Evolutionary conservation across 37 sponge, comb jelly and placozoan species (phyloP), one percentile per base, ranked within the genome.

Genomic region (Ianthella basta): DNA sequence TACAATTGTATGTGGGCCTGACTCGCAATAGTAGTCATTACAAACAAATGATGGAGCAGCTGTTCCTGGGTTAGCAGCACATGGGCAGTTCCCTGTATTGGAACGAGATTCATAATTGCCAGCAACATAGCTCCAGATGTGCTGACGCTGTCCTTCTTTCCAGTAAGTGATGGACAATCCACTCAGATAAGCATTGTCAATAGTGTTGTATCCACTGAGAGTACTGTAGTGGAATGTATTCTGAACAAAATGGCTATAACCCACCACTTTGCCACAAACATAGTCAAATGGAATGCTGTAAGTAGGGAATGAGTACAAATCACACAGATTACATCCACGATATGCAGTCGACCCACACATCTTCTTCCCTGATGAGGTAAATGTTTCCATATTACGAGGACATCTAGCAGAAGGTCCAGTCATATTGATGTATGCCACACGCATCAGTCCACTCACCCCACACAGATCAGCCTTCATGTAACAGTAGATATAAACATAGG

Each of bases 91-190:
- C 1, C 53, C 5, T 16, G 3, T 2, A 75, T 19, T 8, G 15
- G 10, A 36, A 61, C 29, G 10, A 18, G 37, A 39, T 12, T 19
- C 25, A 75, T 15, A 41, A 44, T 44, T 10, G 2, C 78, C 78
- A n/a, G 78, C 44, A 41, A 53, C 78, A 41, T 75, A 75, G 41
- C 41, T 75, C 78, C 78, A 75, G n/a, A 75, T 50, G 54, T 75
- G 78, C 12, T 40, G 37, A 24, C 78, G 78, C 10, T 75, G 21
- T 39, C 40, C n/a, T 23, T 75, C 6, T 4, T 18, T 40, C 15
- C 37, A 13, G 40, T 40, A 41, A 1, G 78, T 75, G 25, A 75
- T 75, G 54, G 78, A 75, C 24, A 75, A 24, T 19, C 78, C 78
- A 75, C 25, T 41, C 3, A 24, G 25, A 50, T 75, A 75, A 8